Evolutionary conservation across 2,113 vertebrate species (phyloP), one percentile per base, ranked within the genome.

Genomic region (Podocnemis expansa): DNA sequence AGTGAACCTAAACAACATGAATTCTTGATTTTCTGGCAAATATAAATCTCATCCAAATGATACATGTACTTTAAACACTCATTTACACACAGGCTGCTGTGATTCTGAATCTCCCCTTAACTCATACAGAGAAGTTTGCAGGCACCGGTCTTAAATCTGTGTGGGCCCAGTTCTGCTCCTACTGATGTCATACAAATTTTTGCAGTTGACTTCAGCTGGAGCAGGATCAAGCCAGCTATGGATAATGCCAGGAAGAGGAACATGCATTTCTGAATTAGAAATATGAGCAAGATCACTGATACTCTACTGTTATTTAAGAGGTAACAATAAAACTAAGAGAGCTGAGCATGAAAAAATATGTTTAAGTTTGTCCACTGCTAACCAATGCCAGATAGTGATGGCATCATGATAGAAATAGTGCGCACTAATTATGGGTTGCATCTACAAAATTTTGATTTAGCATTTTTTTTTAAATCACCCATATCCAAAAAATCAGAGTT

Each of bases 331-430:
- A 96, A 56, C 86, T 89, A 63, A 49, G 49, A 17, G 70, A 79
- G 82, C 89, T 96, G 93, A 94, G 92, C 91, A 76, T 89, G 89
- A 94, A 79, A 94, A 84, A 91, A 82, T 91, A 91, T 91, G 6
- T 73, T 86, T 95, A 84, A 56, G 88, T 91, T 90, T 92, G 82
- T 49, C 84, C 84, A 52, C 1, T 41, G 89, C 86, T 0, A 95
- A 91, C 93, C 92, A 88, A 86, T 60, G 88, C 54, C 56, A 84
- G 95, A 94, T 83, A 96, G 91, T 54, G 52, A 22, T 88, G 60
- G 84, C 92, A 87, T 76, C 87, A 82, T 34, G 52, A 2, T 87
- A 60, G 52, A 89, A 86, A 78, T 88, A 94, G 91, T 41, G 38
- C 27, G 45, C 17, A 2, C 25, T 70, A 38, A 55, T 60, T 88